Base-by-base conservation (phyloP, 30 jellyfish, hydroid and myxozoan species). In the Sanderia malayensis region DNA sequence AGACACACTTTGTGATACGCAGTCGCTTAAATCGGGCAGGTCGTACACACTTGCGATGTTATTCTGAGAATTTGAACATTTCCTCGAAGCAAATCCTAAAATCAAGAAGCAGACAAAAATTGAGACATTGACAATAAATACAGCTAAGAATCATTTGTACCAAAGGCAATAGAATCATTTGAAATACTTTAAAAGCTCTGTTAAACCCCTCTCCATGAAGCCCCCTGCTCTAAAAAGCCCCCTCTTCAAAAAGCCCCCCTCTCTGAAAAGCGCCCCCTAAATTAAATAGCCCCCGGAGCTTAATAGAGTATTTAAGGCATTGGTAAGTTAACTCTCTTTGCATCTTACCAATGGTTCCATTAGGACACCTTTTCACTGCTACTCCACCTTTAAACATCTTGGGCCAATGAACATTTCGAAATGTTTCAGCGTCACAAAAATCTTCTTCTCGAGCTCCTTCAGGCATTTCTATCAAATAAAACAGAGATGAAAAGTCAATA, bases 341-440 rank as follows among this genome's bases (percentile, higher is more conserved):
- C n/a, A n/a, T 62, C 24, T 20, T 19, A 73, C 95, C 95, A 6
- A 44, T 46, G 0, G 92, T 71, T 31, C 93, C 93, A 28, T 49
- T 78, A 19, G 96, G 96, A 34, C 96, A 86, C 30, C n/a, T 46
- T 21, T 67, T 46, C 15, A 86, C 89, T 0, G 92, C 87, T 0
- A 67, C 57, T 34, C 81, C 92, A 44, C 92, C 88, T 18, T 79
- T 69, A 79, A 47, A 86, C 3, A 75, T 61, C 28, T 53, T 64
- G 4, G 96, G 96, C 96, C 96, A 86, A 37, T 15, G 57, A 4
- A 86, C 52, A 41, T 70, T 81, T 34, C 92, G 86, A 46, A 75
- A 86, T n/a, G 9, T 44, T 22, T 59, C 64, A 21, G 32, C 84
- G 45, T 33, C 57, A 70, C 96, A 86, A 49, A 86, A 86, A 26